phyloP scores from a whole-genome alignment of 2,797 vertebrate genomes.

The Sebastes flavidus region DNA sequence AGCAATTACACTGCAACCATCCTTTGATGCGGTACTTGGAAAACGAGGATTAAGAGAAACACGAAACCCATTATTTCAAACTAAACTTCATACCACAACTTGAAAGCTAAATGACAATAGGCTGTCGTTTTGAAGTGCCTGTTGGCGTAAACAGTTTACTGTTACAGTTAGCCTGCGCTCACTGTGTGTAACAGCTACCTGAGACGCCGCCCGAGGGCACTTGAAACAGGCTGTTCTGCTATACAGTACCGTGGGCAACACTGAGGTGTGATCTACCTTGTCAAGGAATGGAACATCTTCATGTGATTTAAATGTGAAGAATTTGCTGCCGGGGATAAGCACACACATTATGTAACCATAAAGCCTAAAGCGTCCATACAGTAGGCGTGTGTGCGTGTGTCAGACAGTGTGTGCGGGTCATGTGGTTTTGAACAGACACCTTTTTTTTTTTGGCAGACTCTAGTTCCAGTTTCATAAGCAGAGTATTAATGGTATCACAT shows the following conservation, averaged over 20 bases:
- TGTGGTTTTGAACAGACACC: background rate
- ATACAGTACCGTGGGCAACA: background rate
- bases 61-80: background rate
- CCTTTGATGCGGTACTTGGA: background rate
- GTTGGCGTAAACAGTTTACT: background rate
- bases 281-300: background rate
- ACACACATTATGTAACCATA: background rate
- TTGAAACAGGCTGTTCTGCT: background rate
- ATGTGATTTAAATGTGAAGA: constrained; percentile 9
- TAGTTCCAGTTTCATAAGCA: background rate
- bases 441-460: background rate
- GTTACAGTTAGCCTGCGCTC: background rate
- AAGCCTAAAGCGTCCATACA: background rate
- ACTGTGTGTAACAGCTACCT: background rate
- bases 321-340: background rate
- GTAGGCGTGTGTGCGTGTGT: background rate
- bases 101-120: background rate
- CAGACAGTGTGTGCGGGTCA: background rate
- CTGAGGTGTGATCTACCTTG: background rate
- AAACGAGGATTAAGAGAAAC: constrained; percentile 15
- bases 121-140: background rate
- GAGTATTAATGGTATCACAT: background rate
- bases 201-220: background rate
- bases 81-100: background rate
- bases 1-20: background rate